These are phyloP conservation scores for Mimachlamys varia DNA, from an alignment of 2,888 invertebrate species.

Conservation along the genomic window DNA sequence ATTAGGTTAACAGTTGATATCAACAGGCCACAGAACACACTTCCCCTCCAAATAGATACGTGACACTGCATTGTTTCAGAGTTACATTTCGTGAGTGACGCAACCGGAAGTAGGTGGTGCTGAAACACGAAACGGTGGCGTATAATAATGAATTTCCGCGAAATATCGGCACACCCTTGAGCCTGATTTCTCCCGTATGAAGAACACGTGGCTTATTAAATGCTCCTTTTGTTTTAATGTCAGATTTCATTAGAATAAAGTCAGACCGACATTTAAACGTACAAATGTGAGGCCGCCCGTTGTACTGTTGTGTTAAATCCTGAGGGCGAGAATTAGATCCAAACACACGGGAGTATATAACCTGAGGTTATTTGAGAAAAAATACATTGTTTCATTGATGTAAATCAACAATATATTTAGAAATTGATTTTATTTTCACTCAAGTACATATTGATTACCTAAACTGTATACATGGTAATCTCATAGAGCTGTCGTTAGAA, in stretches of 20 bases:
- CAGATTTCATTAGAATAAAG: not conserved
- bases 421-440: no score
- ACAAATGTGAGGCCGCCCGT: not conserved
- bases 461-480: no score
- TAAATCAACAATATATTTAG: no score
- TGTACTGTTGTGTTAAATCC: not conserved
- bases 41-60: not conserved
- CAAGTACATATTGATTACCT: no score
- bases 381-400: no score
- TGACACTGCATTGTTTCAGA: slow-evolving; percentile 34
- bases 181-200: slow-evolving; percentile 14
- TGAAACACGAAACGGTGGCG: slow-evolving; percentile 29
- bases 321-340: not conserved
- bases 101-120: slow-evolving; percentile 29
- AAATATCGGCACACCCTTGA: slow-evolving; percentile 14
- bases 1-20: not conserved
- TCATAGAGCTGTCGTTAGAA: no score
- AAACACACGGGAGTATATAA: no score
- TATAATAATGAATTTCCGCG: slow-evolving; percentile 31
- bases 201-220: slow-evolving; percentile 24
- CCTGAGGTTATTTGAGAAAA: no score
- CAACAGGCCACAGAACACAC: slow-evolving; percentile 10
- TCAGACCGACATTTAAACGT: not conserved
- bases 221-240: not conserved
- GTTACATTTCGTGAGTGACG: slow-evolving; percentile 16